Percentiles rank a stretch among this genome's conserved stretches.
These are phyloP conservation scores for Bactericera cockerelli DNA, from an alignment of 1,140 invertebrate species.

Conservation along the genomic window DNA sequence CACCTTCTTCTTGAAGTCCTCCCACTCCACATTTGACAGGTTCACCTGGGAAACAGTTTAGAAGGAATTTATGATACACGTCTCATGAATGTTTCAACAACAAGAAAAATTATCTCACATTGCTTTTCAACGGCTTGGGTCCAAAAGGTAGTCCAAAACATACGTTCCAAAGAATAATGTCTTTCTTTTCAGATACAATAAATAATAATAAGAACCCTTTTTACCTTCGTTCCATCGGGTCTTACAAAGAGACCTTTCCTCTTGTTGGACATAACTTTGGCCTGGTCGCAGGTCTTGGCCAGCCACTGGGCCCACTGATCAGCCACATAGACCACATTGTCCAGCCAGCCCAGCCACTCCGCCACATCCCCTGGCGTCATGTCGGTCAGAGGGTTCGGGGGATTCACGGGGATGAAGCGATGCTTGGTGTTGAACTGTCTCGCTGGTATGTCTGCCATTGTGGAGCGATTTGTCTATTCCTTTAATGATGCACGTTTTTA, in stretches of 20 bases:
- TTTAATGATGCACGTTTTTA: too few species aligned
- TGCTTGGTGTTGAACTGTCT: not conserved
- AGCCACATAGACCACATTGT: not conserved
- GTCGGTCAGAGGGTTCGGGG: not conserved
- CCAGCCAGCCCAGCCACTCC: not conserved
- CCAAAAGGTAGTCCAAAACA: too few species aligned
- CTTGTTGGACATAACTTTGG: not conserved
- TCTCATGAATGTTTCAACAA: too few species aligned
- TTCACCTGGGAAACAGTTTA: too few species aligned
- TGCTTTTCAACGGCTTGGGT: too few species aligned
- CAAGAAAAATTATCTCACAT: too few species aligned
- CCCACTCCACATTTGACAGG: not conserved
- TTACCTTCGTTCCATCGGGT: constrained; percentile 3
- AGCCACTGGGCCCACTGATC: not conserved
- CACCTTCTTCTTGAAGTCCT: constrained; percentile 3
- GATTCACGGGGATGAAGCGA: not conserved
- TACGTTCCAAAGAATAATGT: too few species aligned
- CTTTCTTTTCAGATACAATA: too few species aligned
- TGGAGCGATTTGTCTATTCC: too few species aligned
- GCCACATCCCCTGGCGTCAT: not conserved
- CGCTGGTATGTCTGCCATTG: too few species aligned
- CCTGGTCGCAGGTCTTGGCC: not conserved
- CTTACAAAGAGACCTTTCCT: not conserved
- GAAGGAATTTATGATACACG: too few species aligned
- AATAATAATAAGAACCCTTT: too few species aligned